Conservation (phyloP, 2,113 vertebrate genomes). For the Lipophrys pholis region DNA sequence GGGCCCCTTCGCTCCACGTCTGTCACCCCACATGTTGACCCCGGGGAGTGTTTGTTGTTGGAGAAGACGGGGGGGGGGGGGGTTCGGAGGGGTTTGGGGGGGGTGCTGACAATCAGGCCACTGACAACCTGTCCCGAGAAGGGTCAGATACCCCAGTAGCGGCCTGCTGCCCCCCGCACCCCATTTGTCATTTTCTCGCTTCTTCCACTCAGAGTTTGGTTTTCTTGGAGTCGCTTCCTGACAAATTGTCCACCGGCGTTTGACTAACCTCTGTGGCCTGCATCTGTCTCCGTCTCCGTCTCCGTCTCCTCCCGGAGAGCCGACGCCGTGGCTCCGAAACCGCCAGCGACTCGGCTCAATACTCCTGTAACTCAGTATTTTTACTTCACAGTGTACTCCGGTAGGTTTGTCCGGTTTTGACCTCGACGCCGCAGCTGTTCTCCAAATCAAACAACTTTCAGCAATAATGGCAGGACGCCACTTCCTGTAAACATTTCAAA, state of each 20-base stretch:
- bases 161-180: too few species aligned
- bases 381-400: too few species aligned
- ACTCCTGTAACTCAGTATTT: background rate
- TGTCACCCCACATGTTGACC: constrained; percentile 74
- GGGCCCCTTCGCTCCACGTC: constrained; percentile 67
- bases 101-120: constrained; percentile 24
- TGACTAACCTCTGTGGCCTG: constrained; percentile 15
- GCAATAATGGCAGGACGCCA: too few species aligned
- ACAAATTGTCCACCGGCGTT: background rate
- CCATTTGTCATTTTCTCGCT: constrained; percentile 5
- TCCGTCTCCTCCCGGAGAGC: too few species aligned
- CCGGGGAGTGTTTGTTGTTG: constrained; percentile 39
- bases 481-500: too few species aligned
- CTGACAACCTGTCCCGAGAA: constrained; percentile 48
- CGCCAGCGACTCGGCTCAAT: too few species aligned
- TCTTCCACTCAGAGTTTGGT: background rate
- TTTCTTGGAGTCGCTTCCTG: constrained; percentile 2
- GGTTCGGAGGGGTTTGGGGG: too few species aligned
- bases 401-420: too few species aligned
- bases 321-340: background rate
- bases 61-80: background rate
- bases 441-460: too few species aligned
- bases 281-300: constrained; percentile 9
- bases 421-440: too few species aligned
- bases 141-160: background rate